Conservation (phyloP, 2,888 invertebrate species). For the Tinea semifulvella region DNA sequence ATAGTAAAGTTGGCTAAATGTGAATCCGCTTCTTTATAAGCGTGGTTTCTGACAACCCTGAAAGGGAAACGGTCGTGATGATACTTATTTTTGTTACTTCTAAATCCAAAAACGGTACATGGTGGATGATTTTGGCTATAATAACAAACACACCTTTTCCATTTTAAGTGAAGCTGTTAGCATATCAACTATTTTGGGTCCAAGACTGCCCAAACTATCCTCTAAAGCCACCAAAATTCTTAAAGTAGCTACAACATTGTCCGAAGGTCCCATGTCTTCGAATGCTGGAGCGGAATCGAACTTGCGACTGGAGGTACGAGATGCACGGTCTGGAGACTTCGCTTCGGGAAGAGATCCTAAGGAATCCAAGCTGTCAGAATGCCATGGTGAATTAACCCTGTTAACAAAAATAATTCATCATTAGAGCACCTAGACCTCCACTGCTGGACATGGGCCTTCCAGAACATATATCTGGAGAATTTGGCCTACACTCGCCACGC, state of each 20-base stretch:
- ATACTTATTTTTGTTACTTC: too few relatives aligned
- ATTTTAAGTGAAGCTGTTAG: constrained; percentile 80
- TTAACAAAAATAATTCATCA: constrained; percentile 12
- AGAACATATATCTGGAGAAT: too few relatives aligned
- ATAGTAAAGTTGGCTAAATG: too few relatives aligned
- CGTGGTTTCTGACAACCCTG: too few relatives aligned
- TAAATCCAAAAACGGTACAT: too few relatives aligned
- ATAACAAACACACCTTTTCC: constrained; percentile 71
- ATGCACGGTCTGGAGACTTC: constrained; percentile 23
- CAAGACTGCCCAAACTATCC: constrained; percentile 84
- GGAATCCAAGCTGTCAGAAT: constrained; percentile 43
- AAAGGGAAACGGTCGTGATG: too few relatives aligned
- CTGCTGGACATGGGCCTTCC: too few relatives aligned
- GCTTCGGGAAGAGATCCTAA: constrained; percentile 33
- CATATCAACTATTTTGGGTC: constrained; percentile 80
- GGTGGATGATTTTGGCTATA: too few relatives aligned
- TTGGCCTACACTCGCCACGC: too few relatives aligned
- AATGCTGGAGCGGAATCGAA: constrained; percentile 19
- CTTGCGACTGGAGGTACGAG: background rate
- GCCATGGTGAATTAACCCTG: constrained; percentile 41
- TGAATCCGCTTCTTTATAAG: too few relatives aligned
- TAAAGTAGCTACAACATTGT: constrained; percentile 73
- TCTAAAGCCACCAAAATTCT: constrained; percentile 83
- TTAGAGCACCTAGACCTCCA: too few relatives aligned
- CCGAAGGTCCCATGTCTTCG: constrained; percentile 44